Evolutionary conservation across 2,113 vertebrate species (phyloP), one percentile per base, ranked within the genome.

Genomic region (Polypterus bichir): DNA sequence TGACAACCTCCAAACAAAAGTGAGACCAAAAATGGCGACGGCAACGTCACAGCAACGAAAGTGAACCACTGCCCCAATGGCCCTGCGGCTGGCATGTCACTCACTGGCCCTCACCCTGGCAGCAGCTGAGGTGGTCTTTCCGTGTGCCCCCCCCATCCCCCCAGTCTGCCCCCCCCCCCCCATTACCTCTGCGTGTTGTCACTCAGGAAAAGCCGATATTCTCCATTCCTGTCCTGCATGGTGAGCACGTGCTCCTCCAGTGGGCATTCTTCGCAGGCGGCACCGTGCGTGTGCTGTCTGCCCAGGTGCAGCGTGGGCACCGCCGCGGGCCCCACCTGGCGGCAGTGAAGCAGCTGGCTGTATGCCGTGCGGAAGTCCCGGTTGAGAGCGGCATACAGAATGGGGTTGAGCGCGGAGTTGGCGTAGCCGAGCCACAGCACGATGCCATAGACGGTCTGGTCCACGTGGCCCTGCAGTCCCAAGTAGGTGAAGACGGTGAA

Each of bases 351-450:
- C 69, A 98, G 76, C 70, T 85, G 80, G 49, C 86, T 79, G 54
- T 94, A 98, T 0, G 91, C 91, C 0, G 46, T 76, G 47, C 86
- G 86, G 73, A 98, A 98, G 81, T 98, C 95, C 57, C 86, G 88
- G 75, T 94, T 98, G 49, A 98, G 78, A 0, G 87, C 85, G 3
- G 91, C 94, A 0, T 98, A 98, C 48, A 98, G 82, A 46, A 98
- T 76, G 47, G 95, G 95, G 69, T 98, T 98, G 62, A 97, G 75
- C 9, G 92, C 92, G 3, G 95, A 98, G 80, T 98, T 98, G 69
- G 87, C 66, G 0, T 97, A 98, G 62, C 95, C 95, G 65, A 98
- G 76, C 94, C 95, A 98, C 66, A 84, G 63, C 62, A 84, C 81
- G 2, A 75, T 51, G 54, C 62, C 80, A 60, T 68, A 70, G 3